Conservation (phyloP, 2,113 vertebrate species). For the Xiphophorus maculatus region DNA sequence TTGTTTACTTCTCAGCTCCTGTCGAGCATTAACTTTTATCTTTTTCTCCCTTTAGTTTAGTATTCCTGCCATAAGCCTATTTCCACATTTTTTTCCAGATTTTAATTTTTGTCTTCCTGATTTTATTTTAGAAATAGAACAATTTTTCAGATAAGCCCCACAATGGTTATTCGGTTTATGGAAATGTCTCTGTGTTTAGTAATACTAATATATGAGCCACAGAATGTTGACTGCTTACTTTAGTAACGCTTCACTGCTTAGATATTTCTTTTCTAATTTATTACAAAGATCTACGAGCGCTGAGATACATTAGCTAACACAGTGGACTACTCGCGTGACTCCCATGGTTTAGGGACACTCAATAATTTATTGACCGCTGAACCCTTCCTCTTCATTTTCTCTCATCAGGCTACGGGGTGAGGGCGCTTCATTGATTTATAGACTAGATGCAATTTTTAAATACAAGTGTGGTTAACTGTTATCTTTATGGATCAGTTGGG, state of each 20-base stretch:
- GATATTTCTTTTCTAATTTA: conserved; percentile 38
- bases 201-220: conserved; percentile 13
- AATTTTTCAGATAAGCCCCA: conserved; percentile 51
- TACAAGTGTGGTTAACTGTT: conserved; percentile 36
- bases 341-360: conserved; percentile 59
- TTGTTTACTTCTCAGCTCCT: conserved; percentile 53
- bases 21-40: conserved; percentile 51
- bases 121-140: conserved; percentile 35
- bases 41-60: conserved; percentile 25
- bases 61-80: conserved; percentile 38
- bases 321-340: conserved; percentile 34
- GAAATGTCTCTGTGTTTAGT: conserved; percentile 28
- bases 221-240: conserved; percentile 29
- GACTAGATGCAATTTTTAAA: conserved; percentile 52
- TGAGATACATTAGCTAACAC: conserved; percentile 38
- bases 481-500: conserved; percentile 4
- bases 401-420: conserved; percentile 44
- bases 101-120: conserved; percentile 39
- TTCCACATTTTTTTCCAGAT: conserved; percentile 5
- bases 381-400: conserved; percentile 24
- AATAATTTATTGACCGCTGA: conserved; percentile 66
- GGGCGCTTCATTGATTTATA: conserved; percentile 63
- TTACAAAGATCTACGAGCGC: conserved; percentile 27
- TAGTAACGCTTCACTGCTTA: conserved; percentile 30
- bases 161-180: conserved; percentile 41